phyloP scores from a whole-genome alignment of 2,888 invertebrate species.

The Endotricha flammealis region DNA sequence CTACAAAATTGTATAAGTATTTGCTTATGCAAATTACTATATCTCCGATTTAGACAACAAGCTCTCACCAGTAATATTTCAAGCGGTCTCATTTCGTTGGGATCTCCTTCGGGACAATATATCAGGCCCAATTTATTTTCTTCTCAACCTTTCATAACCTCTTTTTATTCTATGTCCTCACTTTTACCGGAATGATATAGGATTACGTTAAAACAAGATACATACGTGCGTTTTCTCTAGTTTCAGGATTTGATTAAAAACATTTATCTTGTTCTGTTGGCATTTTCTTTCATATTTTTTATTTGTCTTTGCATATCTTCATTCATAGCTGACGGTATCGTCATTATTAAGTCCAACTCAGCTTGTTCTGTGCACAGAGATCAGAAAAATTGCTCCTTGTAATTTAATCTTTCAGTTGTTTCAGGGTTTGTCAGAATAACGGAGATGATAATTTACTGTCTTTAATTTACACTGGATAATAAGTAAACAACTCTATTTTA shows the following conservation, averaged over 20 bases:
- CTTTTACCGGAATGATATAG: slow-evolving; percentile 16
- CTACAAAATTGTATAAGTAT: slow-evolving; percentile 14
- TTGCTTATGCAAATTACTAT: slow-evolving; percentile 27
- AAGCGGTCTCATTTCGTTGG: slow-evolving; percentile 45
- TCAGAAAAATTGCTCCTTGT: too few relatives aligned
- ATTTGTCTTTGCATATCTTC: neutral
- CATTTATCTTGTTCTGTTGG: neutral
- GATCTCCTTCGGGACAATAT: slow-evolving; percentile 51
- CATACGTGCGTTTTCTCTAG: neutral
- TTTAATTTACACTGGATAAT: too few relatives aligned
- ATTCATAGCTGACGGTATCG: too few relatives aligned
- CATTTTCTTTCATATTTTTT: neutral
- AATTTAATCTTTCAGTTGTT: too few relatives aligned
- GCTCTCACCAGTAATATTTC: slow-evolving; percentile 43
- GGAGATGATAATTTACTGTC: too few relatives aligned
- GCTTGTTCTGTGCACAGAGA: too few relatives aligned
- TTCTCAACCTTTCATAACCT: slow-evolving; percentile 50
- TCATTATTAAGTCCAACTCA: too few relatives aligned
- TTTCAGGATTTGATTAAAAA: slow-evolving; percentile 5
- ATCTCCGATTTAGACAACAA: slow-evolving; percentile 28
- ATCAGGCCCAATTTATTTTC: slow-evolving; percentile 63
- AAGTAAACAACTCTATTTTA: too few relatives aligned
- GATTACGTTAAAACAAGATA: slow-evolving; percentile 11
- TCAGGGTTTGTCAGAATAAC: too few relatives aligned
- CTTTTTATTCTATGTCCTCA: slow-evolving; percentile 31